These are phyloP conservation scores for Acanthaster planci DNA, from an alignment of 35 echinoderm and acorn worm species.

Conservation along the genomic window DNA sequence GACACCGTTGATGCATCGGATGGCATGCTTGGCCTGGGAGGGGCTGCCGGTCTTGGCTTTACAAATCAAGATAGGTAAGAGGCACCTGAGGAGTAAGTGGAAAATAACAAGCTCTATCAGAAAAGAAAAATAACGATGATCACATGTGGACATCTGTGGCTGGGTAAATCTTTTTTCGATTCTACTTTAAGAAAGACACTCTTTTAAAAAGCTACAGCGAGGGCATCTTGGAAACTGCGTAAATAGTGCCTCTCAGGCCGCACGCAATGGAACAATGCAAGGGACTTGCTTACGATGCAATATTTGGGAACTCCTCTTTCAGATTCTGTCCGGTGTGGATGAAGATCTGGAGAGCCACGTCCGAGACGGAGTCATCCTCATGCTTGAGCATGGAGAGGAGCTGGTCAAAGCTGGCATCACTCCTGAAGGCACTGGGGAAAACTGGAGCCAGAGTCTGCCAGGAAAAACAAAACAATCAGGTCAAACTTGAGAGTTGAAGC, in stretches of 20 bases:
- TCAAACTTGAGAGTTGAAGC: neutral
- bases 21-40: constrained; percentile 82
- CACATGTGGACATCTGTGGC: too few relatives aligned
- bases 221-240: too few relatives aligned
- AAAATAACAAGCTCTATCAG: too few relatives aligned
- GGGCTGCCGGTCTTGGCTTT: constrained; percentile 72
- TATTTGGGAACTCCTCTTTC: constrained; percentile 72
- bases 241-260: too few relatives aligned
- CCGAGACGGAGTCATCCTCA: constrained; percentile 61
- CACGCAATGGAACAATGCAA: neutral
- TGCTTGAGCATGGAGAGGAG: constrained; percentile 66
- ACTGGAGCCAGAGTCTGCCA: constrained; percentile 70
- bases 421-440: constrained; percentile 81
- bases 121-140: too few relatives aligned
- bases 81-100: constrained; percentile 27
- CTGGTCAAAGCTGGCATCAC: constrained; percentile 60
- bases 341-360: constrained; percentile 76
- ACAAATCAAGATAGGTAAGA: constrained; percentile 50
- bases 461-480: neutral
- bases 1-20: constrained; percentile 77
- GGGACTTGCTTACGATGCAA: constrained; percentile 69
- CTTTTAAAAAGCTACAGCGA: too few relatives aligned
- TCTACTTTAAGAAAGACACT: too few relatives aligned
- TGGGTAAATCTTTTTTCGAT: too few relatives aligned
- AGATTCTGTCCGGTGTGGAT: constrained; percentile 67